Evolutionary conservation across 2,888 invertebrate species (phyloP).

Genomic region (Deroplatys truncata): DNA sequence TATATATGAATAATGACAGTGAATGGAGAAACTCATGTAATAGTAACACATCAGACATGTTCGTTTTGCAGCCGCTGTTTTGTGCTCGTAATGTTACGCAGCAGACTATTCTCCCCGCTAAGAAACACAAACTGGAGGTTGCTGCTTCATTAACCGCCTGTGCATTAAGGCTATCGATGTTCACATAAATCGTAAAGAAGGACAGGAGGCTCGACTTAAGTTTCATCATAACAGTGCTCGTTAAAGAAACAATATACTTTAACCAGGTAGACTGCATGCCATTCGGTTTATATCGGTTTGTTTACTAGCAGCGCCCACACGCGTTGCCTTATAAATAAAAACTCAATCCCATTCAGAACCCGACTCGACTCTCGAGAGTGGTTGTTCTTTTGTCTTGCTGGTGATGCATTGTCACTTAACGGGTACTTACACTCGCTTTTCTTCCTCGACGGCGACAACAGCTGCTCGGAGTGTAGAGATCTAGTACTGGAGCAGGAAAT

Average conservation of each 20-base stretch:
- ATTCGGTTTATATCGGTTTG: not conserved
- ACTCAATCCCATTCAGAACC: not conserved
- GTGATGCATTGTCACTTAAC: not conserved
- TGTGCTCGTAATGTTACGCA: too few species aligned
- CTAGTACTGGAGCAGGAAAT: too few species aligned
- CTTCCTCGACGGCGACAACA: not conserved
- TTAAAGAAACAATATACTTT: not conserved
- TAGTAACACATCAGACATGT: too few species aligned
- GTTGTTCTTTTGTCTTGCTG: not conserved
- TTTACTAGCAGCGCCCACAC: not conserved
- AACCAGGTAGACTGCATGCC: not conserved
- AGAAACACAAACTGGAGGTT: too few species aligned
- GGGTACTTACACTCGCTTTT: not conserved
- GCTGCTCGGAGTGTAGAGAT: too few species aligned
- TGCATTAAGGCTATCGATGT: not conserved
- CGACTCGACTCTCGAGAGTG: not conserved
- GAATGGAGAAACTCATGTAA: too few species aligned
- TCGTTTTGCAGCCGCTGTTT: too few species aligned
- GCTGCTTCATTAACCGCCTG: not conserved
- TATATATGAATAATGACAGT: too few species aligned
- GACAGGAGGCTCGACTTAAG: not conserved
- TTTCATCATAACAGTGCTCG: not conserved
- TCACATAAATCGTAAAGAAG: not conserved
- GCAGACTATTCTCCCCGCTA: too few species aligned
- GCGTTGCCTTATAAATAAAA: not conserved